Base-by-base conservation (phyloP, 2,113 vertebrate genomes). In the Chrysemys picta region DNA sequence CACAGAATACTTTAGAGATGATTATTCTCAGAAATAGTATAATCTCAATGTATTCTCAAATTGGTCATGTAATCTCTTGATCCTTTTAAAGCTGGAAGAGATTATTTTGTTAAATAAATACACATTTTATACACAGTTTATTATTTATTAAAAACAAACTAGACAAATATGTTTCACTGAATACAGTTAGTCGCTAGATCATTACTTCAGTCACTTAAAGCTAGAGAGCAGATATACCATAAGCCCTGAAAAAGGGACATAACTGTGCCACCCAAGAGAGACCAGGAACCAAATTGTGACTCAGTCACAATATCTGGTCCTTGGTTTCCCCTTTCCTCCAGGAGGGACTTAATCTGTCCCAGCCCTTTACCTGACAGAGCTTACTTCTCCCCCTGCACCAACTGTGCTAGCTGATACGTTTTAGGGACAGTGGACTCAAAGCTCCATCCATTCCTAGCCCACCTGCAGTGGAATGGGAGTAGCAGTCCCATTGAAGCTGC, bases 261-360 rank as follows among this genome's bases (percentile, higher is more conserved):
- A 42, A 82, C 52, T 82, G 47, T 90, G 47, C 27, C 79, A 0
- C 49, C 25, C 24, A 78, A 47, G 75, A 78, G 25, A 45, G 11
- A 47, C 12, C 25, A 76, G 42, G 21, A 76, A 47, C 38, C 42
- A 76, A 76, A 76, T 14, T 27, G 42, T 76, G 24, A 76, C 22
- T 27, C 24, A 47, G 24, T 35, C 49, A 62, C 0, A 1, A 1
- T 38, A 81, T 80, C 72, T 42, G 14, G 1, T 79, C 85, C 45
- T 42, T 29, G 22, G 8, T 80, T 91, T 56, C 29, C 5, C 3
- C 2, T 81, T 79, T 57, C 65, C 31, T 88, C 29, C 76, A 19
- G 6, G 29, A 92, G 35, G 78, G 90, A 94, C 90, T 35, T 2
- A 53, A 52, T 0, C 0, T 0, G 2, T 21, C 6, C 45, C 27